These are phyloP conservation scores for Melieria picta DNA, from an alignment of 2,888 invertebrate genomes.

Conservation along the genomic window DNA sequence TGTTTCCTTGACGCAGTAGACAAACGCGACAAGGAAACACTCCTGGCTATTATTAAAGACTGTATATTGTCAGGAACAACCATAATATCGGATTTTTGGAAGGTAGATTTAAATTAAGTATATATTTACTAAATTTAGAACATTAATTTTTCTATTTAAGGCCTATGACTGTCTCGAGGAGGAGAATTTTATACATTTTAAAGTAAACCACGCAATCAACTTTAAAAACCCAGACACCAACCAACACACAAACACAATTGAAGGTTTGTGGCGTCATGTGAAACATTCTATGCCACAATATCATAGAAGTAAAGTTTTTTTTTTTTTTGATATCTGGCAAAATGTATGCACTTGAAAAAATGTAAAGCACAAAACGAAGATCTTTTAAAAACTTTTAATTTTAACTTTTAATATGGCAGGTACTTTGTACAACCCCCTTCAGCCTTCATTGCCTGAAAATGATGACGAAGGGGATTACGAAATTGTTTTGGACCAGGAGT, in stretches of 20 bases:
- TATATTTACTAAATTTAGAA: neutral
- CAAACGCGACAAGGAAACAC: too few relatives aligned
- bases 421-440: too few relatives aligned
- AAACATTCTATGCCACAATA: conserved; percentile 12
- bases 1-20: too few relatives aligned
- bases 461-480: too few relatives aligned
- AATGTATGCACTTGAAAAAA: neutral
- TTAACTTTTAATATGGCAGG: too few relatives aligned
- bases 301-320: neutral
- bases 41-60: too few relatives aligned
- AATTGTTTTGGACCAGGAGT: too few relatives aligned
- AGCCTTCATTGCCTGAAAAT: too few relatives aligned
- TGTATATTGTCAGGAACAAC: too few relatives aligned
- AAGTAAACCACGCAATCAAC: neutral
- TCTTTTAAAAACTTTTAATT: too few relatives aligned
- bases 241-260: conserved; percentile 12
- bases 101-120: neutral
- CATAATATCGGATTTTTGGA: too few relatives aligned
- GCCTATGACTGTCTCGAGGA: conserved; percentile 9
- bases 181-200: conserved; percentile 1
- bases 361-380: too few relatives aligned
- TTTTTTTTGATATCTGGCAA: neutral
- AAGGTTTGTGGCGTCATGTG: neutral
- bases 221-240: conserved; percentile 2
- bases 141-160: neutral